Base-by-base conservation (phyloP, 1,140 invertebrate genomes). In the Diabrotica virgifera region DNA sequence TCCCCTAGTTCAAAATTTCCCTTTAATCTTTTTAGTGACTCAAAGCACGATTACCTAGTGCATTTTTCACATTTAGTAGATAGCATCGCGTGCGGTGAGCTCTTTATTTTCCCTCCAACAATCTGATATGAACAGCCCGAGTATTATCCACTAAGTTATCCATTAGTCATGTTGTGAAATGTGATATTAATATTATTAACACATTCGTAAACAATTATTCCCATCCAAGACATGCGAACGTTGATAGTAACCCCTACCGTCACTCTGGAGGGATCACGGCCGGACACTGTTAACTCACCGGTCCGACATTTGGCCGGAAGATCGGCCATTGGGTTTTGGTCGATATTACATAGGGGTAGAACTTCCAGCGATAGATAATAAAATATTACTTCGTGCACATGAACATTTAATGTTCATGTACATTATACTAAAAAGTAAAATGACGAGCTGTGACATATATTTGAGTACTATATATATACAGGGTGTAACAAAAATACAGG, bases 281-380 rank as follows among this genome's bases (percentile, higher is more conserved):
- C 67, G 63, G 60, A 67, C 65, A 61, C 65, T 24, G 62, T 64
- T 64, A 62, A 54, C 24, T 70, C 65, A 63, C 52, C 57, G 57
- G 37, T 8, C 62, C 52, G 65, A 61, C 65, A 64, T 58, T 62
- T 67, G 65, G 58, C 59, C 62, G 65, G 65, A 70, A 62, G 65
- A 64, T 40, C 56, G 65, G 65, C 65, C 65, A 62, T 70, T 70
- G 65, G 63, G 40, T 37, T 36, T 60, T 64, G 65, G 67, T 70
- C 65, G 68, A 70, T 69, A 57, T 36, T 36, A 52, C 62, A 68
- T 14, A 36, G 10, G 54, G 10, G 35, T 56, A 36, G 54, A 35
- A 24, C 24, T 24, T 24, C 1, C 1, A 24, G 24, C 24, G 24
- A 24, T 2, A 24, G 24, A 24, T 24, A 24, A 24, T 24, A 24